A percentile compares a stretch with the other conserved stretches of the same genome.
Conservation (phyloP, 1,140 invertebrate genomes). For the Oedothorax gibbosus region DNA sequence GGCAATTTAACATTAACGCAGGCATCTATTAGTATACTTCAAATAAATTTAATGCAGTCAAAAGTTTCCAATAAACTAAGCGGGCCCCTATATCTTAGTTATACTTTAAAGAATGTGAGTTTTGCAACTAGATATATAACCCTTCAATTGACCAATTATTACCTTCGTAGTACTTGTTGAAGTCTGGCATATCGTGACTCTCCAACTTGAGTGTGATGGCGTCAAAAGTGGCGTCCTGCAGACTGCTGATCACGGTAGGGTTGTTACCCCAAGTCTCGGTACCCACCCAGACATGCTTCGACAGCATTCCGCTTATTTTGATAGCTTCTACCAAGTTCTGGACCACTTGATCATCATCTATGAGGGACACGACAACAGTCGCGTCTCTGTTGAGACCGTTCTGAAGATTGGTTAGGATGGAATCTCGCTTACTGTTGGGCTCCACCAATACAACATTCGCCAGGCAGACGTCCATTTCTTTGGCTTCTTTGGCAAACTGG, state of each 20-base stretch:
- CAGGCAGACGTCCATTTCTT: constrained; percentile 45
- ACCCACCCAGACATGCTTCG: constrained; percentile 48
- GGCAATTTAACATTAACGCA: too few relatives aligned
- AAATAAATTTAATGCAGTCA: too few relatives aligned
- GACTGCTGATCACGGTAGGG: constrained; percentile 63
- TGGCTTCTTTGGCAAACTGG: constrained; percentile 51
- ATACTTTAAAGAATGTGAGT: too few relatives aligned
- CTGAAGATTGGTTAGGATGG: constrained; percentile 27
- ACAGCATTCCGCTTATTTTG: constrained; percentile 10
- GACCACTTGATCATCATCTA: constrained; percentile 32
- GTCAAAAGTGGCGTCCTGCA: constrained; percentile 65
- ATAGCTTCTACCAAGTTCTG: constrained; percentile 48
- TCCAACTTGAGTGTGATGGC: constrained; percentile 66
- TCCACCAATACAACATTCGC: constrained; percentile 41
- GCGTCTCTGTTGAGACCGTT: constrained; percentile 32
- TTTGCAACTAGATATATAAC: too few relatives aligned
- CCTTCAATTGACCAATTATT: too few relatives aligned
- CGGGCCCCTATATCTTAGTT: too few relatives aligned
- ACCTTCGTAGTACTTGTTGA: constrained; percentile 67
- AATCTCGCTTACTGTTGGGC: constrained; percentile 19
- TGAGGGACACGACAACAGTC: constrained; percentile 48
- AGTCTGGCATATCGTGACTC: constrained; percentile 69
- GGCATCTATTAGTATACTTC: too few relatives aligned
- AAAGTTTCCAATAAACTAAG: too few relatives aligned
- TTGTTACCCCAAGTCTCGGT: constrained; percentile 59